phyloP scores from a whole-genome alignment of 2,797 vertebrate genomes.

The Gymnocypris eckloni region DNA sequence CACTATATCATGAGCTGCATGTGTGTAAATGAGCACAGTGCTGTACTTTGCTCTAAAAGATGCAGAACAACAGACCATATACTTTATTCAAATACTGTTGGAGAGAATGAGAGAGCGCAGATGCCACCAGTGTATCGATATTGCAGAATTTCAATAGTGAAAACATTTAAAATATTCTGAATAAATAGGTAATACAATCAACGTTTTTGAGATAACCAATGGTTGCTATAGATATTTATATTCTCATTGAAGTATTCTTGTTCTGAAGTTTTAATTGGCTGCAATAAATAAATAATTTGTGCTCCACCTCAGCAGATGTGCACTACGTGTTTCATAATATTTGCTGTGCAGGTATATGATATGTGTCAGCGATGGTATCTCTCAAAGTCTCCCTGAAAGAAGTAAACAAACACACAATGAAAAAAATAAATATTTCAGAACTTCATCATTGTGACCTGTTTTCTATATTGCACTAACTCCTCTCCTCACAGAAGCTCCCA shows the following conservation, averaged over 20 bases:
- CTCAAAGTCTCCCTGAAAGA: constrained; percentile 25
- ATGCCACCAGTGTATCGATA: background rate
- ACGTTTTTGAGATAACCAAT: background rate
- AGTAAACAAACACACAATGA: constrained; percentile 33
- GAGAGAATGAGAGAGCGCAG: background rate
- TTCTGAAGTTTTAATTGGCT: constrained; percentile 84
- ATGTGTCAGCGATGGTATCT: constrained; percentile 67
- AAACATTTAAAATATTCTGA: background rate
- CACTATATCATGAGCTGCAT: background rate
- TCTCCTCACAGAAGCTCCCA: background rate
- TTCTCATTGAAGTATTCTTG: constrained; percentile 82
- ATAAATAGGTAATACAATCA: background rate
- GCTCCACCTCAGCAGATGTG: constrained; percentile 82
- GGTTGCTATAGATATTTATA: constrained; percentile 82
- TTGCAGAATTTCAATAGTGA: background rate
- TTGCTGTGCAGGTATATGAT: constrained; percentile 72
- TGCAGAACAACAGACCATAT: background rate
- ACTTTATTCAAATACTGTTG: background rate
- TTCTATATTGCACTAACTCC: constrained; percentile 50
- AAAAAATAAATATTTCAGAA: constrained; percentile 56
- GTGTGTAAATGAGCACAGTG: background rate
- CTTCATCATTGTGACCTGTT: constrained; percentile 62
- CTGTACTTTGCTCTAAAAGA: background rate
- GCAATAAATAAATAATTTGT: constrained; percentile 81
- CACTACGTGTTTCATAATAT: constrained; percentile 73